Evolutionary conservation across 2,113 vertebrate species (phyloP), one percentile per base, ranked within the genome.

Genomic region (Myotis brandtii): DNA sequence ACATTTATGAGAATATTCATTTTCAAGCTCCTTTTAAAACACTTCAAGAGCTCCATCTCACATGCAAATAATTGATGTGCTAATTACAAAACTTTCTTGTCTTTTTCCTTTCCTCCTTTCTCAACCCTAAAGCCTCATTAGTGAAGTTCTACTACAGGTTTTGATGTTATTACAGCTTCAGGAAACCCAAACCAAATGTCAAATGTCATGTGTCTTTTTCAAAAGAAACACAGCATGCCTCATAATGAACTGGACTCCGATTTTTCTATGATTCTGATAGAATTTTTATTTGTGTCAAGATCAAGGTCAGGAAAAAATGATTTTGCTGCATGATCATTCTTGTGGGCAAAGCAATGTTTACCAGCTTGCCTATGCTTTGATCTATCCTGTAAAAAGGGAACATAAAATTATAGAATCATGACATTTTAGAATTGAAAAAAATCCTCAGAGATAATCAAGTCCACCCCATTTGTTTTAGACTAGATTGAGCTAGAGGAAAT

Each of bases 201-300:
- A 77, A 96, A 93, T 90, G 92, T 54, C 89, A 77, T 96, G 89
- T 94, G 91, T 94, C 86, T 94, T 91, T 96, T 96, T 91, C 80
- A 89, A 94, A 97, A 90, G 94, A 91, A 94, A 66, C 80, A 77
- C 89, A 97, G 91, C 81, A 79, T 89, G 93, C 34, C 43, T 94
- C 66, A 9, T 20, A 73, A 52, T 87, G 72, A 94, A 69, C 80
- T 86, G 84, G 52, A 93, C 59, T 93, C 75, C 69, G 96, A 93
- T 95, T 93, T 96, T 94, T 94, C 62, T 97, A 34, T 91, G 92
- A 87, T 56, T 89, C 96, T 62, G 46, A 93, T 89, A 83, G 95
- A 91, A 87, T 97, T 97, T 97, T 95, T 96, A 88, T 96, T 97
- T 96, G 83, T 97, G 94, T 96, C 90, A 96, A 96, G 91, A 96